phyloP scores from a whole-genome alignment of 2,888 invertebrate genomes.

The Venusia cambrica region DNA sequence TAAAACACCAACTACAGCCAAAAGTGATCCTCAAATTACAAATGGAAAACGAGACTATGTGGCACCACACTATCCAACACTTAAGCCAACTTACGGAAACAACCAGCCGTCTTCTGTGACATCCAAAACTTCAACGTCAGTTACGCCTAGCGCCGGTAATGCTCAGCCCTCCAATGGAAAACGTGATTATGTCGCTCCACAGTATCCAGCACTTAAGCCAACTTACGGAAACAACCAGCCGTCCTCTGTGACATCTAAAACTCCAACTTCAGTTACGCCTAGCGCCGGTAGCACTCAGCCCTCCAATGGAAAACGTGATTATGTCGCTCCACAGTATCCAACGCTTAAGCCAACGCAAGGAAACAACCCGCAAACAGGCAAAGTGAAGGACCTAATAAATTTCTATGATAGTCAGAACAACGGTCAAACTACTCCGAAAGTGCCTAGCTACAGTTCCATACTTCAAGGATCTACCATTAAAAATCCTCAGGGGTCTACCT shows the following conservation, averaged over 20 bases:
- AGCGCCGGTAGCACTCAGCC: too few relatives aligned
- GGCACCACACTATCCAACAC: too few relatives aligned
- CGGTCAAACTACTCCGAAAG: slow-evolving; percentile 38
- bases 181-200: slow-evolving; percentile 32
- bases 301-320: slow-evolving; percentile 51
- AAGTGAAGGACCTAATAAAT: slow-evolving; percentile 66
- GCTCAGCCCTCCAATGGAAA: too few relatives aligned
- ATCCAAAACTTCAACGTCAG: slow-evolving; percentile 21
- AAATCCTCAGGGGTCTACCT: slow-evolving; percentile 28
- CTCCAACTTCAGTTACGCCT: too few relatives aligned
- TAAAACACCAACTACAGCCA: slow-evolving; percentile 20
- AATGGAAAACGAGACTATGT: too few relatives aligned
- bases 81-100: too few relatives aligned
- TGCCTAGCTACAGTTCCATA: slow-evolving; percentile 66
- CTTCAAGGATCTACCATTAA: slow-evolving; percentile 44
- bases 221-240: too few relatives aligned
- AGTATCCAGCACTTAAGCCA: slow-evolving; percentile 36
- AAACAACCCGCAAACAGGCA: slow-evolving; percentile 41
- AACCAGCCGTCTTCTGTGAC: slow-evolving; percentile 23
- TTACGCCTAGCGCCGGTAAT: slow-evolving; percentile 17
- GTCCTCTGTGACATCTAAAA: too few relatives aligned
- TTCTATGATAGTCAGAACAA: slow-evolving; percentile 55
- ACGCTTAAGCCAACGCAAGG: slow-evolving; percentile 35
- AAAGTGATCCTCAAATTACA: too few relatives aligned
- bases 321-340: slow-evolving; percentile 54